Evolutionary conservation across 2,113 vertebrate species (phyloP), one percentile per base, ranked within the genome.

Genomic region (Ameiurus melas): DNA sequence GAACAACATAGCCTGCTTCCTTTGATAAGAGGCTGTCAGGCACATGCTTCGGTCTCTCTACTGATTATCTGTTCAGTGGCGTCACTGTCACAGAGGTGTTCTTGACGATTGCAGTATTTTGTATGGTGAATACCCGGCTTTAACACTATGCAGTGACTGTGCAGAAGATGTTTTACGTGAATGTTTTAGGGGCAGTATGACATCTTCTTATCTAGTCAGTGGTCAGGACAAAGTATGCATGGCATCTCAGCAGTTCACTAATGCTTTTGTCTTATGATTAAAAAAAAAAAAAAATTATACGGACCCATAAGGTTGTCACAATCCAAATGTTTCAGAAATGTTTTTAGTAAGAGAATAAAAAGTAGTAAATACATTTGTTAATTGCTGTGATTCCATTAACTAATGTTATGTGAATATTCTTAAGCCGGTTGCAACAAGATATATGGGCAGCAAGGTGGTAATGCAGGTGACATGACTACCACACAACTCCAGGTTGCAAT

Each of bases 81-180:
- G 68, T 66, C 75, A 85, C 14, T 82, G 8, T 85, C 86, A 58
- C 27, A 85, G 85, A 57, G 25, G 85, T 87, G 84, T 86, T 88
- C 33, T 36, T 78, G 77, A 85, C 5, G 53, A 9, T 57, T 47
- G 20, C 57, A 68, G 57, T 75, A 30, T 33, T 86, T 30, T 27
- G 57, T 9, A 30, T 1, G 27, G 22, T 33, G 68, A 78, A 30
- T 83, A 20, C 33, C 78, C 75, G 22, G 14, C 51, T 81, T 39
- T 55, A 68, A 70, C 60, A 68, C 51, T 30, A 47, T 58, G 36
- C 62, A 78, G 55, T 60, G 51, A 88, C 81, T 77, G 25, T 14
- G 71, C 25, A 30, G 51, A 85, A 53, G 22, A 47, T 47, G 43
- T 47, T 47, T 47, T 47, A 47, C 5, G 43, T 47, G 43, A 33